These are phyloP conservation scores for Apolygus lucorum DNA, from an alignment of 1,140 invertebrate species.

Conservation along the genomic window DNA sequence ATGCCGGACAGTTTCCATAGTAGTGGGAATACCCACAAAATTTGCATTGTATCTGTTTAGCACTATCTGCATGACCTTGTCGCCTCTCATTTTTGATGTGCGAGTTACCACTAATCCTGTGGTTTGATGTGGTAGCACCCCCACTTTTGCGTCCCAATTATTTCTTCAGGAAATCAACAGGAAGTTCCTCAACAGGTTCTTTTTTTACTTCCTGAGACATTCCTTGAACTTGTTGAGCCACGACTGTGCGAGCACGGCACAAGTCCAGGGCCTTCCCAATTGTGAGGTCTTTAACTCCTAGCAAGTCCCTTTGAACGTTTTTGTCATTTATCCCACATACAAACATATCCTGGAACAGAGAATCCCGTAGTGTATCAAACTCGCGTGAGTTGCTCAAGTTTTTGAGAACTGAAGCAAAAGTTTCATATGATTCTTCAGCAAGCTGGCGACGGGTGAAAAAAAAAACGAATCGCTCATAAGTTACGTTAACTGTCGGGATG, in stretches of 20 bases:
- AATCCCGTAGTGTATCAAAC: constrained; percentile 6
- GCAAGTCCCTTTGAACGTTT: not conserved
- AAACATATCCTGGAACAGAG: constrained; percentile 17
- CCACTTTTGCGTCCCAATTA: not conserved
- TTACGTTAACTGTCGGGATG: constrained; percentile 5
- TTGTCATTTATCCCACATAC: constrained; percentile 12
- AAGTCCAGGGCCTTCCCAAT: constrained; percentile 10
- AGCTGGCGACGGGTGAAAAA: constrained; percentile 16
- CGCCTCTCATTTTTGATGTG: not conserved
- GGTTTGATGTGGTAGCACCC: constrained; percentile 8
- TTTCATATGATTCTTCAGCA: constrained; percentile 16
- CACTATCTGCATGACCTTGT: constrained; percentile 4
- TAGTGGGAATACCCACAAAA: constrained; percentile 19
- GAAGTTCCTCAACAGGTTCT: constrained; percentile 9
- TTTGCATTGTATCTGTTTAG: constrained; percentile 12
- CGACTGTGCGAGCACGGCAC: not conserved
- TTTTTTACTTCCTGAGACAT: constrained; percentile 2
- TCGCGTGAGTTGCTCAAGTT: constrained; percentile 15
- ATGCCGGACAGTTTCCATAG: constrained; percentile 13
- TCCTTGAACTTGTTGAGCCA: constrained; percentile 7
- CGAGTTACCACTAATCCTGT: not conserved
- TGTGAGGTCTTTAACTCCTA: constrained; percentile 4
- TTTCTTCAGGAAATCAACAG: constrained; percentile 15
- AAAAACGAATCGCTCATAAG: constrained; percentile 13
- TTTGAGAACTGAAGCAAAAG: constrained; percentile 17